Conservation (phyloP, 2,797 vertebrate genomes). For the Chlorospingus flavigularis region DNA sequence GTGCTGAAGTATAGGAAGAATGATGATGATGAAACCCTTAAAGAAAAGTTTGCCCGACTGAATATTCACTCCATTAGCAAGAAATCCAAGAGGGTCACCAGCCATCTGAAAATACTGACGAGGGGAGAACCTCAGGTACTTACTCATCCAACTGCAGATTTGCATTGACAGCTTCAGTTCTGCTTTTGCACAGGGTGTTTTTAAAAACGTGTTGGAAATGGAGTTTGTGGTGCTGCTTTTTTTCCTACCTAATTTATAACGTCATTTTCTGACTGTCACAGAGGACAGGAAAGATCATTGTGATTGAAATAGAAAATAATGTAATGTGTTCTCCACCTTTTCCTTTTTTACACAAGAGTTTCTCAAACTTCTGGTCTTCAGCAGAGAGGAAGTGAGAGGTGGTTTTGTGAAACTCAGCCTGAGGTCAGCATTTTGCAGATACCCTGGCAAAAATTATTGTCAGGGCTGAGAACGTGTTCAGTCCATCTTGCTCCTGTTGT, state of each 20-base stretch:
- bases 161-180: background rate
- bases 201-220: background rate
- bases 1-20: conserved; percentile 93
- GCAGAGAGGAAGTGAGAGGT: background rate
- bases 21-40: conserved; percentile 91
- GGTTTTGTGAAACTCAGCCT: background rate
- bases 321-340: background rate
- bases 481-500: background rate
- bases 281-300: conserved; percentile 8
- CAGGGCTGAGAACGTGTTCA: accelerated
- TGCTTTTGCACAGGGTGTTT: background rate
- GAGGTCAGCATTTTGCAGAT: background rate
- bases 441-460: background rate
- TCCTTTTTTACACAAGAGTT: conserved; percentile 4
- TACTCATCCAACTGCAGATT: background rate
- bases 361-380: background rate
- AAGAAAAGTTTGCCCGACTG: conserved; percentile 89
- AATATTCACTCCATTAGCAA: conserved; percentile 97
- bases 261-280: background rate
- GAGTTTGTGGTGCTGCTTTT: background rate
- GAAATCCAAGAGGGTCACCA: conserved; percentile 94
- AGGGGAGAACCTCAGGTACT: conserved; percentile 92
- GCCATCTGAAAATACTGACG: conserved; percentile 91
- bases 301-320: conserved; percentile 10
- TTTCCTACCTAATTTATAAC: background rate